phyloP scores from a whole-genome alignment of 2,113 vertebrate species.

The Acanthochromis polyacanthus region DNA sequence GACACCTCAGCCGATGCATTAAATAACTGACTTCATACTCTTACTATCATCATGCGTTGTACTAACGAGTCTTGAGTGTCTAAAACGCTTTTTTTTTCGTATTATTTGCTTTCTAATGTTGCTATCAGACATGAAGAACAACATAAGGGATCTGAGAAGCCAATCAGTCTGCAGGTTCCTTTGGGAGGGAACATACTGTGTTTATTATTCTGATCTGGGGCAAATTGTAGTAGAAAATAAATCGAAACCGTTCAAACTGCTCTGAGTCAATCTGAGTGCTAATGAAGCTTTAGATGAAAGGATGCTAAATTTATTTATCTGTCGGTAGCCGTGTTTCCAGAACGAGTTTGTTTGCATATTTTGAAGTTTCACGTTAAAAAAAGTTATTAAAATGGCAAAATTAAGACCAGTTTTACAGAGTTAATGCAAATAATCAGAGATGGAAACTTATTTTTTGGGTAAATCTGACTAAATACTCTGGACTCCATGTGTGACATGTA shows the following conservation, averaged over 20 bases:
- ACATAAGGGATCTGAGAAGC: conserved; percentile 3
- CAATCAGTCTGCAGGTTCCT: not conserved
- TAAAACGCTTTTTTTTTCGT: not conserved
- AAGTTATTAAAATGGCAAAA: too few relatives aligned
- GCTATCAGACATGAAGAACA: conserved; percentile 7
- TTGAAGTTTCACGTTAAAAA: too few relatives aligned
- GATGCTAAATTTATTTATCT: not conserved
- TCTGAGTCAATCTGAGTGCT: conserved; percentile 1
- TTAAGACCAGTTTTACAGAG: too few relatives aligned
- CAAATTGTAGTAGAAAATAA: not conserved
- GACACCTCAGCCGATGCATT: too few relatives aligned
- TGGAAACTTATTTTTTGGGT: too few relatives aligned
- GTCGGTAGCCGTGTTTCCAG: too few relatives aligned
- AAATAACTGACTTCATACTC: too few relatives aligned
- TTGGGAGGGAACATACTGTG: not conserved
- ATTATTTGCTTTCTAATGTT: not conserved
- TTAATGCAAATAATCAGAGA: too few relatives aligned
- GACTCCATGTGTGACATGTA: too few relatives aligned
- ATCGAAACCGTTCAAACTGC: not conserved
- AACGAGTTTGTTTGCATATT: too few relatives aligned
- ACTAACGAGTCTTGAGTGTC: not conserved
- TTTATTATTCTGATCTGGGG: not conserved
- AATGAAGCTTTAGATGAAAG: not conserved
- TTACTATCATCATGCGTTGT: not conserved
- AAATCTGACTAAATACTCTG: too few relatives aligned